Conservation (phyloP, 2,888 invertebrate genomes). For the Ommatoiulus sabulosus region DNA sequence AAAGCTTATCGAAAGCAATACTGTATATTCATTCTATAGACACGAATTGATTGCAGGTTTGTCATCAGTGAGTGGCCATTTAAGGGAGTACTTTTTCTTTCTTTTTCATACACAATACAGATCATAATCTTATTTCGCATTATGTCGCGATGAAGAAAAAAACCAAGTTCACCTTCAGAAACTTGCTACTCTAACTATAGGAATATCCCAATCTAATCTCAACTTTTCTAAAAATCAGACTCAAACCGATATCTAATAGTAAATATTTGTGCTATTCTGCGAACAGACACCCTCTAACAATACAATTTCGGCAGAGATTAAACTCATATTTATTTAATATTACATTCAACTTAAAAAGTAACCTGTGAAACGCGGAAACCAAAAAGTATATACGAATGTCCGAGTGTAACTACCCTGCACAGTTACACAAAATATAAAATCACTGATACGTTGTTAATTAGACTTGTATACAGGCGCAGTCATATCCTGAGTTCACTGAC, state of each 20-base stretch:
- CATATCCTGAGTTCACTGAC: too few relatives aligned
- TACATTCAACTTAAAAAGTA: too few relatives aligned
- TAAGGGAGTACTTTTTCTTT: conserved; percentile 9
- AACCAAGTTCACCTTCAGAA: conserved; percentile 16
- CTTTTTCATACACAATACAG: not conserved
- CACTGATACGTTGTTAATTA: not conserved
- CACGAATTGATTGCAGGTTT: conserved; percentile 6
- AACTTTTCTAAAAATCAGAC: not conserved
- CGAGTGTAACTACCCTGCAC: too few relatives aligned
- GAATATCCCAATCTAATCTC: not conserved
- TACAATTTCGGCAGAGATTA: not conserved
- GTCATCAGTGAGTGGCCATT: not conserved
- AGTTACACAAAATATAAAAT: too few relatives aligned
- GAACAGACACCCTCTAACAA: not conserved
- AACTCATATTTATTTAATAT: not conserved
- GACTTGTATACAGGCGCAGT: not conserved
- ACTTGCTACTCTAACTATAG: not conserved
- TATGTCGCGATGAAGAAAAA: not conserved
- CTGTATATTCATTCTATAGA: not conserved
- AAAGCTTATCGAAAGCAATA: not conserved
- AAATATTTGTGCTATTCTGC: not conserved
- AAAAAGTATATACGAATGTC: not conserved
- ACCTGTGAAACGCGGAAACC: too few relatives aligned
- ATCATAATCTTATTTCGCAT: not conserved
- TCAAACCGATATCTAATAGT: not conserved